A percentile compares a stretch with the other conserved stretches of the same genome.
Evolutionary conservation across 2,113 vertebrate species (phyloP).

Genomic region (Drymodes brunneopygia): DNA sequence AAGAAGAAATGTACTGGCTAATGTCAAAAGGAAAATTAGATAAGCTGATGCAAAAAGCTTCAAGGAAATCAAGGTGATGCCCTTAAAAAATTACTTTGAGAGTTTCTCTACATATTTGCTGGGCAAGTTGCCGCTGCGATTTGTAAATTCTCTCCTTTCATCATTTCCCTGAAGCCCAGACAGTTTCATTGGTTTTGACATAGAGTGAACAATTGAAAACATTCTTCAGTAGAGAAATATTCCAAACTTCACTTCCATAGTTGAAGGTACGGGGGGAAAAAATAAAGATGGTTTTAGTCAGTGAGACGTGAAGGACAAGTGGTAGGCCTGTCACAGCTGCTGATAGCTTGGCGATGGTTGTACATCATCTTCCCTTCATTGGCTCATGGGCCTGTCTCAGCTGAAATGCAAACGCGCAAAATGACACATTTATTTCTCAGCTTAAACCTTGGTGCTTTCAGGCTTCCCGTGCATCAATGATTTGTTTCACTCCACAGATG

Average conservation of each 20-base stretch:
- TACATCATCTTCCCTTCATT: constrained; percentile 93
- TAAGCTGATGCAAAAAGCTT: constrained; percentile 3
- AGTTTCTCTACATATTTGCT: neutral
- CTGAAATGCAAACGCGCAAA: constrained; percentile 72
- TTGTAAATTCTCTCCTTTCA: constrained; percentile 43
- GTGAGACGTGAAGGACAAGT: constrained; percentile 88
- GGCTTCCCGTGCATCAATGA: constrained; percentile 53
- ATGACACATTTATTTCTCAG: constrained; percentile 75
- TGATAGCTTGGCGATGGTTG: constrained; percentile 78
- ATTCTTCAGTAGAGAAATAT: constrained; percentile 57
- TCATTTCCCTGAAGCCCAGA: constrained; percentile 41
- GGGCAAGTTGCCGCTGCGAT: neutral
- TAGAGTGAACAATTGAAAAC: constrained; percentile 42
- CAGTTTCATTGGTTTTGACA: constrained; percentile 46
- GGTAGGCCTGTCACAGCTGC: constrained; percentile 81
- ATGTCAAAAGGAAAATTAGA: constrained; percentile 20
- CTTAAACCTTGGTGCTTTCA: constrained; percentile 49
- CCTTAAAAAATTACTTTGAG: neutral
- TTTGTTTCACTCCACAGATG: constrained; percentile 78
- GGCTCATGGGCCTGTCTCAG: constrained; percentile 69
- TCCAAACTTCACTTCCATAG: constrained; percentile 60
- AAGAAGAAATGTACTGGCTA: neutral
- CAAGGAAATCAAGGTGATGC: neutral
- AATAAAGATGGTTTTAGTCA: constrained; percentile 76
- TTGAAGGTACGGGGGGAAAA: constrained; percentile 23